Evolutionary conservation across 2,113 vertebrate species (phyloP), one percentile per base, ranked within the genome.

Genomic region (Rhineura floridana): DNA sequence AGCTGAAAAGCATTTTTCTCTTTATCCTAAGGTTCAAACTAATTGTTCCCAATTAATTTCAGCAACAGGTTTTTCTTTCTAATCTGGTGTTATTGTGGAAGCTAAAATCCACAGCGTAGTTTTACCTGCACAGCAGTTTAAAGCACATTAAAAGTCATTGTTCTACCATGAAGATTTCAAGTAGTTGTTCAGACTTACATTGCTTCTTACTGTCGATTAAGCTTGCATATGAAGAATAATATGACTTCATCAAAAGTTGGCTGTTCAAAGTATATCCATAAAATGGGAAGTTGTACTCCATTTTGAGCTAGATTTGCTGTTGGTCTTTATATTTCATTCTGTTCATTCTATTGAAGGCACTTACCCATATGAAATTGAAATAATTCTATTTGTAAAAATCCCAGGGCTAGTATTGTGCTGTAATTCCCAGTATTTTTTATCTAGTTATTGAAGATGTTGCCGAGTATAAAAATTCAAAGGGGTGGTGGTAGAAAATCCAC

Each of bases 81-180:
- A 91, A 46, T 93, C 59, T 73, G 91, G 87, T n/a, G 36, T 89
- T 89, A 36, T 48, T 87, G 15, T 48, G 81, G 46, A 93, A 73
- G 88, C 81, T 94, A 63, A 91, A 88, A 50, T 90, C 87, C 46
- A 80, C 85, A 91, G 81, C 80, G 52, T 42, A 63, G 12, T 95
- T 97, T n/a, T 97, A 97, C 96, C 95, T 97, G 94, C 73, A 70
- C 30, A 75, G n/a, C 52, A 89, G 87, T 85, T 93, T 93, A 92
- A 88, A 92, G 90, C 91, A 7, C 0, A 63, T 83, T 90, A 87
- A 17, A 91, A 80, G 79, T 93, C 90, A 89, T 90, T 95, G 70
- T 91, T 95, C 88, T 91, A 89, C 89, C 75, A 70, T 76, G 90
- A 81, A 46, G 88, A 86, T 85, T 90, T 85, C 92, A 91, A 91